These are phyloP conservation scores for Hydractinia symbiolongicarpus DNA, from an alignment of 30 jellyfish, hydroid and myxozoan genomes.

Conservation along the genomic window DNA sequence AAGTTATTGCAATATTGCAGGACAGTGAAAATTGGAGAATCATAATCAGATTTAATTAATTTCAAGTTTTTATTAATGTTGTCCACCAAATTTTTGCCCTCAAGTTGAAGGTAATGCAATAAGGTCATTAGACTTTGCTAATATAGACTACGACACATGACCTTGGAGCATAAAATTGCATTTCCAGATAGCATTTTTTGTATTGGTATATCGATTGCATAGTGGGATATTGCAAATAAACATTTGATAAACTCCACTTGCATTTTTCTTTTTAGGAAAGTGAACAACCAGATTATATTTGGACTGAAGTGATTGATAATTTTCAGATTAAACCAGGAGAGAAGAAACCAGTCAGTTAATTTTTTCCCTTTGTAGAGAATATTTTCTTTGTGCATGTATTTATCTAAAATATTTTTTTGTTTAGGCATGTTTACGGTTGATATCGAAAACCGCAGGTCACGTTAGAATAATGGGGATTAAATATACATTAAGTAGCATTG, in stretches of 20 bases:
- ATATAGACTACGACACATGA: no score
- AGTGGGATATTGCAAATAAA: no score
- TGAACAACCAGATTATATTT: conserved; percentile 39
- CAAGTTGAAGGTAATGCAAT: no score
- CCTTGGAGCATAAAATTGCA: no score
- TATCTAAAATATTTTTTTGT: background rate
- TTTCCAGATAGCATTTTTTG: no score
- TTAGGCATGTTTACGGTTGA: conserved; percentile 52
- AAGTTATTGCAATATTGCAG: no score
- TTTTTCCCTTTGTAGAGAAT: background rate
- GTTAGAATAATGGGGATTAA: conserved; percentile 56
- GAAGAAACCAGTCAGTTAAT: conserved; percentile 56
- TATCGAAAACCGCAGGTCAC: conserved; percentile 40
- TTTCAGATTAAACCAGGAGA: conserved; percentile 43
- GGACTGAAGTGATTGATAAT: conserved; percentile 57
- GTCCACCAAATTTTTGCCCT: no score
- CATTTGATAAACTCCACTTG: background rate
- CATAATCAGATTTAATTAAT: no score
- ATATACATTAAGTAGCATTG: conserved; percentile 61
- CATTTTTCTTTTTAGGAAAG: conserved; percentile 27
- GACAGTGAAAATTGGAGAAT: no score
- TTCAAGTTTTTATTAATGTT: no score
- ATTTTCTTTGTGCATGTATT: background rate
- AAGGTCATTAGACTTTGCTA: no score
- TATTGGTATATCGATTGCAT: no score